Conservation (phyloP, 2,113 vertebrate genomes). For the Bubo blakistoni region DNA sequence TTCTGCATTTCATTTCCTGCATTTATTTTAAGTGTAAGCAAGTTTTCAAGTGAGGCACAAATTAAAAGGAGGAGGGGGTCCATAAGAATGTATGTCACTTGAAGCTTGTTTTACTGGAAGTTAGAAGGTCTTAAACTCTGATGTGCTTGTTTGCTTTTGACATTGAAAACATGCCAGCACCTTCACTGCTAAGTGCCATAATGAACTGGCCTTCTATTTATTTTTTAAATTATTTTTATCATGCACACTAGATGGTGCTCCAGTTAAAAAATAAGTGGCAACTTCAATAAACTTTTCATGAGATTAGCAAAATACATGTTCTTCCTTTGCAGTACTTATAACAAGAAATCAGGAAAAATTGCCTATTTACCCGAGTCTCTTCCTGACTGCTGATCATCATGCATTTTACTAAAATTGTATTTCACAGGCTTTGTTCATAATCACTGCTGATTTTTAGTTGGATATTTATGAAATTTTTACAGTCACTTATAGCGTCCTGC, state of each 20-base stretch:
- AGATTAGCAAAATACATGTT: neutral
- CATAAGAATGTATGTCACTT: neutral
- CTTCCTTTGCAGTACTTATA: neutral
- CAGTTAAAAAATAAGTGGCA: conserved; percentile 35
- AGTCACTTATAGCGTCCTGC: neutral
- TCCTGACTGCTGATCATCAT: neutral
- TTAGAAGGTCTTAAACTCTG: neutral
- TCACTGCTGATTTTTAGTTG: neutral
- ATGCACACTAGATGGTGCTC: conserved; percentile 64
- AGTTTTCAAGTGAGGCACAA: neutral
- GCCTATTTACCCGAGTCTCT: neutral
- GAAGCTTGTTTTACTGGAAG: neutral
- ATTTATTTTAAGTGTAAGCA: neutral
- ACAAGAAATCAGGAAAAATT: neutral
- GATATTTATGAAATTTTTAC: neutral
- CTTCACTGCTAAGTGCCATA: neutral
- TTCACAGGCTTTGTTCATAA: neutral
- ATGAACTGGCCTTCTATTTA: neutral
- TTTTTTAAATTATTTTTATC: neutral
- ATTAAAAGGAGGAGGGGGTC: neutral
- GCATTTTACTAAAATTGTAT: neutral
- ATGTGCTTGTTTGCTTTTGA: neutral
- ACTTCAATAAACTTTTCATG: neutral
- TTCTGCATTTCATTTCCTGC: neutral
- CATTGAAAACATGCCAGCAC: neutral